These are phyloP conservation scores for Etheostoma perlongum DNA, from an alignment of 2,797 vertebrate genomes.

Conservation along the genomic window DNA sequence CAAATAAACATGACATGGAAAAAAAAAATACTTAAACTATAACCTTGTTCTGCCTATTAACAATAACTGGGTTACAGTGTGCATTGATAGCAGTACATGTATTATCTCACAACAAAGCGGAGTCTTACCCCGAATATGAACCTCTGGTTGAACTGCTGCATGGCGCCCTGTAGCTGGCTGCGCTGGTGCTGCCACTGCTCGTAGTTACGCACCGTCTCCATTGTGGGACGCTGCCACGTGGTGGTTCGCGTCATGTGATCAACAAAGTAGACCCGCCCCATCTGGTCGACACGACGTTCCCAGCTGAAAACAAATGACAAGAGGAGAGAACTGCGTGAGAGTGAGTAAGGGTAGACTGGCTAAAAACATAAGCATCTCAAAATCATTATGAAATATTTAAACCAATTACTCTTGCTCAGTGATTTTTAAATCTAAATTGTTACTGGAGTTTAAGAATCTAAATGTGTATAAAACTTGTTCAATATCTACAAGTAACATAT, in stretches of 20 bases:
- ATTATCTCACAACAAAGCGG: not conserved
- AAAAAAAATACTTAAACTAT: not conserved
- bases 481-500: not conserved
- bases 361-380: not conserved
- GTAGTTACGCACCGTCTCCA: constrained; percentile 96
- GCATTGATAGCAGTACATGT: not conserved
- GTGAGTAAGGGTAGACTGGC: not conserved
- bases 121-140: constrained; percentile 95
- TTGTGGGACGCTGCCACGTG: constrained; percentile 96
- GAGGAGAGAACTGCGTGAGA: not conserved
- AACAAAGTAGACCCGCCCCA: constrained; percentile 97
- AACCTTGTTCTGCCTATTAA: not conserved
- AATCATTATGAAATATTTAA: not conserved
- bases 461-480: not conserved
- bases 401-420: not conserved
- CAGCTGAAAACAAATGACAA: constrained; percentile 82
- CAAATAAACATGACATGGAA: too few species aligned
- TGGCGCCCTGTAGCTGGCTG: constrained; percentile 96
- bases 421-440: too few species aligned
- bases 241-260: constrained; percentile 98
- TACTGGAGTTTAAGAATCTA: not conserved
- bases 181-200: constrained; percentile 98
- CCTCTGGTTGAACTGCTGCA: constrained; percentile 99
- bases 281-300: constrained; percentile 96
- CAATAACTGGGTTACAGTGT: not conserved